Conservation (phyloP, 2,797 vertebrate genomes). For the Threskiornis aethiopicus region DNA sequence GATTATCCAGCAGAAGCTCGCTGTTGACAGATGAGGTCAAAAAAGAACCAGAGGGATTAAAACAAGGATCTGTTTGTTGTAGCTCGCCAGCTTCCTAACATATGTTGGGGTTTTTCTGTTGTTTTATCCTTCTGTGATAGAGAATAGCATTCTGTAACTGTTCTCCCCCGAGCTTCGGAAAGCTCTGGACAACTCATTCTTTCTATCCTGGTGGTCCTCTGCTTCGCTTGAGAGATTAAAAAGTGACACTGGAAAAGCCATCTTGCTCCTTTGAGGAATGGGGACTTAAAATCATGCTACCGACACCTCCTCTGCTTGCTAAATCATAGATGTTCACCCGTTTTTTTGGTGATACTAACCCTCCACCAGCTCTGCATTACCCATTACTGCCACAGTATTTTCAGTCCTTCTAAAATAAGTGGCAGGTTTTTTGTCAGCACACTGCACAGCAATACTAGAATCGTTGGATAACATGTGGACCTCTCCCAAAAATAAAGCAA, state of each 20-base stretch:
- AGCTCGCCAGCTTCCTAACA: not conserved
- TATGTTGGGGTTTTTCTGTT: not conserved
- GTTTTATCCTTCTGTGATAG: not conserved
- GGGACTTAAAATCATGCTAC: not conserved
- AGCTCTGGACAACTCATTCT: not conserved
- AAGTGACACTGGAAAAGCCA: not conserved
- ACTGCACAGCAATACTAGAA: not conserved
- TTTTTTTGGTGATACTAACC: not conserved
- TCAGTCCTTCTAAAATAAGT: not conserved
- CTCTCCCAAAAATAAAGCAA: not conserved
- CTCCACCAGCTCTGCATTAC: not conserved
- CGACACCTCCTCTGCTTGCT: not conserved
- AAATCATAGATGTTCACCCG: not conserved
- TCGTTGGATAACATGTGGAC: accelerated
- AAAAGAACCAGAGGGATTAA: not conserved
- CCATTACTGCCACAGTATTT: not conserved
- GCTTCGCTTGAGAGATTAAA: not conserved
- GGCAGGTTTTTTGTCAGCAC: not conserved
- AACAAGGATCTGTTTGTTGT: not conserved
- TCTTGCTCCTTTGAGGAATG: not conserved
- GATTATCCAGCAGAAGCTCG: not conserved
- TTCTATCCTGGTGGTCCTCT: not conserved
- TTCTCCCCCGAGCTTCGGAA: not conserved
- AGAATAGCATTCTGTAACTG: not conserved
- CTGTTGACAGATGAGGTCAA: not conserved